Conservation (phyloP, 2,113 vertebrate species). For the Mormyrus lacerda region DNA sequence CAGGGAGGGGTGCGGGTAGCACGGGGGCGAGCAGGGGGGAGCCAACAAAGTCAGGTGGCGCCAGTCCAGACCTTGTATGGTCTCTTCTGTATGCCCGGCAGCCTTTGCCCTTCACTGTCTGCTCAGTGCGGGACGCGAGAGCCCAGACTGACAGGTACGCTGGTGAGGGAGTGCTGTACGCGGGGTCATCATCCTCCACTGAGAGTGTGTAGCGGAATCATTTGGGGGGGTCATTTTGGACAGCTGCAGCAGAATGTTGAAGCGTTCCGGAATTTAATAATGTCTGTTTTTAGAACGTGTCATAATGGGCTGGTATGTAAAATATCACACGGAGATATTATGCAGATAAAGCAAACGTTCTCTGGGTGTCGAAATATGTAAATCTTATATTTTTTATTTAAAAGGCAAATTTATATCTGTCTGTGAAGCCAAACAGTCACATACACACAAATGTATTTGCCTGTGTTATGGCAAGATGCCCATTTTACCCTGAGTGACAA, state of each 20-base stretch:
- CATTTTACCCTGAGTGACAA: not conserved
- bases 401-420: not conserved
- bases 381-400: constrained; percentile 1
- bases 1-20: constrained; percentile 4
- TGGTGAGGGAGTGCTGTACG: constrained; percentile 24
- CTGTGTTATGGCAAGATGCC: not conserved
- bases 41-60: constrained; percentile 57
- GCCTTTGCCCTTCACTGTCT: constrained; percentile 37
- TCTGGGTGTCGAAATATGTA: not conserved
- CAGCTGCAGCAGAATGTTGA: not conserved
- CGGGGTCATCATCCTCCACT: not conserved
- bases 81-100: constrained; percentile 41
- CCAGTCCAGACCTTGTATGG: constrained; percentile 61
- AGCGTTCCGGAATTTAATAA: not conserved
- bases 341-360: not conserved
- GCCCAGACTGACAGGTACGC: constrained; percentile 51
- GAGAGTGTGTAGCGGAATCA: not conserved
- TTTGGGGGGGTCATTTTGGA: not conserved
- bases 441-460: not conserved
- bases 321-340: not conserved
- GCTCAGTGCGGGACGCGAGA: not conserved
- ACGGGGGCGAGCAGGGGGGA: constrained; percentile 3
- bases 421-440: not conserved
- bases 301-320: not conserved
- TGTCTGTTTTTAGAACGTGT: not conserved